These are phyloP conservation scores for Chrysomela aeneicollis DNA, from an alignment of 2,888 invertebrate species.

Conservation along the genomic window DNA sequence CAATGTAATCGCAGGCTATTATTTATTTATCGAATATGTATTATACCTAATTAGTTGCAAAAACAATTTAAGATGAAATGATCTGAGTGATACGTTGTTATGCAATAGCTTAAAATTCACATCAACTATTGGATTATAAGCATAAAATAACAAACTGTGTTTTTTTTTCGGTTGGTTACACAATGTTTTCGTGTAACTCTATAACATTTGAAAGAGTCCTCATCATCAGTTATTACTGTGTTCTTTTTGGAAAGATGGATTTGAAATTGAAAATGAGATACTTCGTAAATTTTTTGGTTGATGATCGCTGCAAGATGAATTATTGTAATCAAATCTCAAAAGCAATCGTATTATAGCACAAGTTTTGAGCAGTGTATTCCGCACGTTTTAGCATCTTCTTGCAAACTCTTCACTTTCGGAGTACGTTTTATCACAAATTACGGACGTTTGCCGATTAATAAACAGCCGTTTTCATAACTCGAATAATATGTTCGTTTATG, in stretches of 20 bases:
- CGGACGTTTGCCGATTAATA: constrained; percentile 25
- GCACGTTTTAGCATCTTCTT: constrained; percentile 23
- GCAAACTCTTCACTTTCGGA: constrained; percentile 17
- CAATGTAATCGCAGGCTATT: constrained; percentile 7
- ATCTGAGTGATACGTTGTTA: constrained; percentile 1
- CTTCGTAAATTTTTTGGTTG: no score
- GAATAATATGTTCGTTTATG: constrained; percentile 28
- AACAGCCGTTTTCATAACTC: constrained; percentile 27
- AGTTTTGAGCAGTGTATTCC: constrained; percentile 19
- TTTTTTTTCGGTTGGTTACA: no score
- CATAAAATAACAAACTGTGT: no score
- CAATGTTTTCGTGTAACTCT: no score
- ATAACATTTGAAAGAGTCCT: no score
- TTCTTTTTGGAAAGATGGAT: no score
- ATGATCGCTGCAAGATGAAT: no score
- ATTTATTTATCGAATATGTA: background rate
- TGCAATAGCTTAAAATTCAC: no score
- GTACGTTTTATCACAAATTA: constrained; percentile 26
- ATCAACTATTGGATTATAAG: no score
- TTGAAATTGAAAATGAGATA: no score
- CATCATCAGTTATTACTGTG: no score
- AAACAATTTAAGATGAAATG: constrained; percentile 7
- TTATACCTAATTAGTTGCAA: constrained; percentile 6
- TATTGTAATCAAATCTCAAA: no score
- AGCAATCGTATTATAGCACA: background rate